phyloP scores from a whole-genome alignment of 92 coral and sea anemone genomes.

The Parazoanthus atlanticus region DNA sequence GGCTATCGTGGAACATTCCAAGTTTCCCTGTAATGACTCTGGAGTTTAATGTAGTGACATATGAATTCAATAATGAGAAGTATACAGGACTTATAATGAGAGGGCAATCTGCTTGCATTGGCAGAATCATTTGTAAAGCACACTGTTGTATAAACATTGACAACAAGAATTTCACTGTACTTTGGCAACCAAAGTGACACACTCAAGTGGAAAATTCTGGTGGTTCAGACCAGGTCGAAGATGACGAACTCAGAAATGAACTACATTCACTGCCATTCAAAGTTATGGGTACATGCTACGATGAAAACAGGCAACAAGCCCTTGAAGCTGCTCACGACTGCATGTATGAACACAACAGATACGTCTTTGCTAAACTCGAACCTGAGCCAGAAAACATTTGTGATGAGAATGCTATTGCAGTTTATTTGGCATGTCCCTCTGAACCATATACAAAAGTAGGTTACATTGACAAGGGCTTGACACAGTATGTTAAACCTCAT shows the following conservation, averaged over 20 bases:
- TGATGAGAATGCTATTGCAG: slow-evolving; percentile 66
- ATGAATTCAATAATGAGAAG: slow-evolving; percentile 18
- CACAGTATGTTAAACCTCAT: slow-evolving; percentile 45
- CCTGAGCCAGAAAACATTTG: slow-evolving; percentile 61
- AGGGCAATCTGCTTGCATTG: slow-evolving; percentile 32
- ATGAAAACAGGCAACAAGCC: slow-evolving; percentile 37
- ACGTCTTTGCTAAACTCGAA: slow-evolving; percentile 52
- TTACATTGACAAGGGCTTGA: slow-evolving; percentile 56
- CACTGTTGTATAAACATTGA: slow-evolving; percentile 46
- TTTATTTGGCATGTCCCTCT: slow-evolving; percentile 24
- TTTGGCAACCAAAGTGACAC: background rate
- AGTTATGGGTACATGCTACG: slow-evolving; percentile 67
- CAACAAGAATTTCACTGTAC: slow-evolving; percentile 38
- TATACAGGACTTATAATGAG: slow-evolving; percentile 33
- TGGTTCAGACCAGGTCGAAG: background rate
- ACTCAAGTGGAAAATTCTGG: background rate
- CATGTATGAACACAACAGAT: slow-evolving; percentile 67
- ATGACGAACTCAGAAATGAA: background rate
- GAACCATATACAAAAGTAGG: slow-evolving; percentile 55
- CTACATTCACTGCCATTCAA: slow-evolving; percentile 61
- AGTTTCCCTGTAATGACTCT: slow-evolving; percentile 64
- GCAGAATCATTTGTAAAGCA: slow-evolving; percentile 34
- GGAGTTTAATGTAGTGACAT: slow-evolving; percentile 50
- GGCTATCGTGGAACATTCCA: slow-evolving; percentile 49
- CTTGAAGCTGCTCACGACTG: slow-evolving; percentile 50